Conservation (phyloP, 2,797 vertebrate genomes). For the Smutsia gigantea region DNA sequence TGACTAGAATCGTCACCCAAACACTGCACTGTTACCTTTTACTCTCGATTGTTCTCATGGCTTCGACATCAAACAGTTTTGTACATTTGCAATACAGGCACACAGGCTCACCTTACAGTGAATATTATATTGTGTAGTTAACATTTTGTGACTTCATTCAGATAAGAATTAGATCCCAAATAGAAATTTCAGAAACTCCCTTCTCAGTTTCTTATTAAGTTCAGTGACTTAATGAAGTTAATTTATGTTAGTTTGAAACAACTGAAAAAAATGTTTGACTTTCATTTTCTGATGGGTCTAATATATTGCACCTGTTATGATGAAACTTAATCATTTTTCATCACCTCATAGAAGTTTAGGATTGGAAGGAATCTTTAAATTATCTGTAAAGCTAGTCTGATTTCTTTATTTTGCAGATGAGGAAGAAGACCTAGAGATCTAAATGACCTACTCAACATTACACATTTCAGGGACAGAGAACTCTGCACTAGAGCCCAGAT, state of each 20-base stretch:
- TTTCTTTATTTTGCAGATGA: slow-evolving; percentile 37
- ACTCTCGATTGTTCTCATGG: not conserved
- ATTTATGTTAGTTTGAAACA: slow-evolving; percentile 66
- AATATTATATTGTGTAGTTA: not conserved
- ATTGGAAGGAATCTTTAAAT: not conserved
- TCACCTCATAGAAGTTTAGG: slow-evolving; percentile 46
- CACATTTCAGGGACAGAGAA: not conserved
- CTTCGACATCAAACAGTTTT: not conserved
- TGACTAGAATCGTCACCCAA: not conserved
- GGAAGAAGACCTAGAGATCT: not conserved
- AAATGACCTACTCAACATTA: not conserved
- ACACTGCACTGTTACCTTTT: not conserved
- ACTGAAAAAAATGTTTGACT: slow-evolving; percentile 65
- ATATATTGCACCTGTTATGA: slow-evolving; percentile 65
- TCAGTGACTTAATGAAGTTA: slow-evolving; percentile 71
- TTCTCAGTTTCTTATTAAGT: slow-evolving; percentile 48
- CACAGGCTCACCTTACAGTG: not conserved
- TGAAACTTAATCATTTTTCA: slow-evolving; percentile 76
- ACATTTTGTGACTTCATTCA: not conserved
- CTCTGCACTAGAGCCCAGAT: not conserved
- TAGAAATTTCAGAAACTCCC: slow-evolving; percentile 36
- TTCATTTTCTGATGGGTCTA: slow-evolving; percentile 72
- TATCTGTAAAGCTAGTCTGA: not conserved
- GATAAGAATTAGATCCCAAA: slow-evolving; percentile 64
- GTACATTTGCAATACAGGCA: not conserved